Conservation (phyloP, 1,140 invertebrate genomes). For the Scaptomyza pallida region DNA sequence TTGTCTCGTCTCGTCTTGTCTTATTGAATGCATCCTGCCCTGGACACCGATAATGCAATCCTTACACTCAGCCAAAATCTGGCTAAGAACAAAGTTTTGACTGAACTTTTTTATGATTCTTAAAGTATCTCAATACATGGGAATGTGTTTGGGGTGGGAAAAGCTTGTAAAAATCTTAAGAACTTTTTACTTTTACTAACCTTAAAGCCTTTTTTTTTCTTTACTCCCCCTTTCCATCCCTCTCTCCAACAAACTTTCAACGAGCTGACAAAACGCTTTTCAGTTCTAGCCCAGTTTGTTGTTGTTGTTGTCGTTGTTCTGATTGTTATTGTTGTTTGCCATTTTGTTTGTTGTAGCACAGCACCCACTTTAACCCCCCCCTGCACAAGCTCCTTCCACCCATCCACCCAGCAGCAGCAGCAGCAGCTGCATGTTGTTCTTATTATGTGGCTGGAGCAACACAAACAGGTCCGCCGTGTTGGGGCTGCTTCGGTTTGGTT, state of each 20-base stretch:
- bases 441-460: constrained; percentile 74
- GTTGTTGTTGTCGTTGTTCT: constrained; percentile 27
- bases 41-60: constrained; percentile 34
- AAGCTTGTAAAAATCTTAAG: too few relatives aligned
- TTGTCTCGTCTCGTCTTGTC: constrained; percentile 18
- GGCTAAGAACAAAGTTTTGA: too few relatives aligned
- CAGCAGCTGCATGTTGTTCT: constrained; percentile 73
- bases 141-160: too few relatives aligned
- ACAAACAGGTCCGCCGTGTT: constrained; percentile 70
- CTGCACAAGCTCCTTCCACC: constrained; percentile 17
- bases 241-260: too few relatives aligned
- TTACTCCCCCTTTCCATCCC: too few relatives aligned
- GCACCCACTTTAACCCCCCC: constrained; percentile 35
- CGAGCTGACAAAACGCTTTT: neutral
- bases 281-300: constrained; percentile 49
- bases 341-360: constrained; percentile 36
- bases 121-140: too few relatives aligned
- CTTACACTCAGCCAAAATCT: neutral
- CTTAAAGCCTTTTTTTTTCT: too few relatives aligned
- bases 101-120: too few relatives aligned
- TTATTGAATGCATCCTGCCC: constrained; percentile 68
- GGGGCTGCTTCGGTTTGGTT: constrained; percentile 65
- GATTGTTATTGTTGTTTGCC: constrained; percentile 62
- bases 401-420: neutral
- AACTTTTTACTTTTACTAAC: too few relatives aligned